Evolutionary conservation across 2,797 vertebrate genomes (phyloP), one percentile per base, ranked within the genome.

Genomic region (Dromococcyx pavoninus): DNA sequence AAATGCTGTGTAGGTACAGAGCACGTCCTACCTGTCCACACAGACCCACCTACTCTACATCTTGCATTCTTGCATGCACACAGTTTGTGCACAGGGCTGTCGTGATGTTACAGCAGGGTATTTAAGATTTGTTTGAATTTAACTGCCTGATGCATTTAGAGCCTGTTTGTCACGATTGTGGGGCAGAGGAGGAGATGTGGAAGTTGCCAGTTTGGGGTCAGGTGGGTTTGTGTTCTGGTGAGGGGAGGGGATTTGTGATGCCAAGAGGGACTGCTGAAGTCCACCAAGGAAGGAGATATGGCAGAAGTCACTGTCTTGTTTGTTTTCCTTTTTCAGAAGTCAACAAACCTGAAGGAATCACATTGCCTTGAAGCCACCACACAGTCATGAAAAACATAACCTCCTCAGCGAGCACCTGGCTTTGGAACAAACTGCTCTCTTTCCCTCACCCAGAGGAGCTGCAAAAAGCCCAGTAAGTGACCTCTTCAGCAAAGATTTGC

Each of bases 21-120:
- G 79, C 62, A 32, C 18, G 35, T 64, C 72, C 72, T 66, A 28
- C 25, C 72, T 37, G 35, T 14, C 9, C 17, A 25, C 17, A 23
- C 4, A 1, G 1, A 0, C 39, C 33, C 39, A 13, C 32, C 43
- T 37, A 18, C 21, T 17, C 24, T 7, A 1, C 3, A 22, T 21
- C 39, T 65, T 17, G 13, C 51, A 7, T 48, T 66, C 83, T 41
- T 44, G 4, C 8, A 1, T 4, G 17, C 41, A 28, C 7, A 3
- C 1, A 2, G 32, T n/a, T 65, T 39, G 60, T 16, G 46, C 25
- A 13, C 41, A 50, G 53, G 57, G 30, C 61, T 85, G 81, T 22
- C 72, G 41, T 3, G 3, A 51, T 22, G 41, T 58, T 58, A 11
- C 1, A 54, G 37, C 17, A 37, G 66, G 33, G 58, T 35, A 32